phyloP scores from a whole-genome alignment of 1,140 invertebrate species.

The Aricia agestis region DNA sequence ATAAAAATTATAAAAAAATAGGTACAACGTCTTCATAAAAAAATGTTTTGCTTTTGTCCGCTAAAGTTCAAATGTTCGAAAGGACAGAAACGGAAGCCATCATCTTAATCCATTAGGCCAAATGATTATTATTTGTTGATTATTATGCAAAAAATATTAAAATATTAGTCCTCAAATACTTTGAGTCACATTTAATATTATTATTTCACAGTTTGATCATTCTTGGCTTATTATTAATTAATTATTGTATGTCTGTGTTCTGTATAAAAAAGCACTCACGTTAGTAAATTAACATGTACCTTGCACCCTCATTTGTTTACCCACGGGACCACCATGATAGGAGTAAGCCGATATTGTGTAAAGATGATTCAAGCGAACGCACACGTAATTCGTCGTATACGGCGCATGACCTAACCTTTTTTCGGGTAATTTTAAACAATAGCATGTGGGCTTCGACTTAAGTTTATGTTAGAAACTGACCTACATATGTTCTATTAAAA shows the following conservation, averaged over 20 bases:
- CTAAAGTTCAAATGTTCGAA: too few relatives aligned
- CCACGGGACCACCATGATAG: not conserved
- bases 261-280: not conserved
- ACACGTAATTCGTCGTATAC: slow-evolving; percentile 5
- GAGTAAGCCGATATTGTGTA: not conserved
- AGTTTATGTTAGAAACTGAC: not conserved
- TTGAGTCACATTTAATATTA: too few relatives aligned
- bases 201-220: not conserved
- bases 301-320: not conserved
- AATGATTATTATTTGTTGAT: too few relatives aligned
- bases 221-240: not conserved
- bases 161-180: not conserved
- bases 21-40: too few relatives aligned
- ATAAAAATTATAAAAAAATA: too few relatives aligned
- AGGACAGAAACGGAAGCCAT: not conserved
- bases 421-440: slow-evolving; percentile 12
- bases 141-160: not conserved
- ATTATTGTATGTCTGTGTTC: not conserved
- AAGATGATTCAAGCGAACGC: not conserved
- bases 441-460: not conserved
- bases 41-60: too few relatives aligned
- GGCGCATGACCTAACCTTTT: slow-evolving; percentile 2
- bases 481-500: not conserved
- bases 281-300: not conserved
- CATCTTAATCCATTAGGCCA: not conserved